Conservation (phyloP, 2,113 vertebrate species). For the Triplophysa rosa region DNA sequence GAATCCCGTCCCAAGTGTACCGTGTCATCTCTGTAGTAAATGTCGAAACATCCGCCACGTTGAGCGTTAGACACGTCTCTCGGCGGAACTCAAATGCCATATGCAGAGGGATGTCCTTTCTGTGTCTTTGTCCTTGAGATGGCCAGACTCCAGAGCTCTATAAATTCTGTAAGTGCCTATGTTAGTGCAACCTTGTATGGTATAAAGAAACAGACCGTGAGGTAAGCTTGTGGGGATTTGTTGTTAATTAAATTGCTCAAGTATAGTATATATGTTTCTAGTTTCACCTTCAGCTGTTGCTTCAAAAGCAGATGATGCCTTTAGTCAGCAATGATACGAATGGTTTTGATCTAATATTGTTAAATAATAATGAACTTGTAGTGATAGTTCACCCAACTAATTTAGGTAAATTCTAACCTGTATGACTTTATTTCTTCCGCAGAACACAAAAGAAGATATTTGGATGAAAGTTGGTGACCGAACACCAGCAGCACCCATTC, state of each 20-base stretch:
- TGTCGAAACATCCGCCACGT: slow-evolving; percentile 32
- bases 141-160: neutral
- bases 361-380: no score
- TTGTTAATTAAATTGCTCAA: neutral
- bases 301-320: neutral
- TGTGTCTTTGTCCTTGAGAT: slow-evolving; percentile 33
- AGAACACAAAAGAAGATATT: no score
- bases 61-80: slow-evolving; percentile 36
- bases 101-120: slow-evolving; percentile 40
- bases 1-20: slow-evolving; percentile 5
- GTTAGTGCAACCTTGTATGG: neutral
- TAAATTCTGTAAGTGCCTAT: neutral
- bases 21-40: slow-evolving; percentile 38
- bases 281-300: slow-evolving; percentile 6
- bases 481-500: no score
- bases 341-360: no score
- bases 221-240: neutral
- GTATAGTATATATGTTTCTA: neutral
- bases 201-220: neutral
- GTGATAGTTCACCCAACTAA: no score
- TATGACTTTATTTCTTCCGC: no score
- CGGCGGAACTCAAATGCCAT: slow-evolving; percentile 35
- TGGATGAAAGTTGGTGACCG: no score
- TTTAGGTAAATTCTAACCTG: no score
- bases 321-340: no score